These are phyloP conservation scores for Riparia riparia DNA, from an alignment of 2,113 vertebrate genomes.

Conservation along the genomic window DNA sequence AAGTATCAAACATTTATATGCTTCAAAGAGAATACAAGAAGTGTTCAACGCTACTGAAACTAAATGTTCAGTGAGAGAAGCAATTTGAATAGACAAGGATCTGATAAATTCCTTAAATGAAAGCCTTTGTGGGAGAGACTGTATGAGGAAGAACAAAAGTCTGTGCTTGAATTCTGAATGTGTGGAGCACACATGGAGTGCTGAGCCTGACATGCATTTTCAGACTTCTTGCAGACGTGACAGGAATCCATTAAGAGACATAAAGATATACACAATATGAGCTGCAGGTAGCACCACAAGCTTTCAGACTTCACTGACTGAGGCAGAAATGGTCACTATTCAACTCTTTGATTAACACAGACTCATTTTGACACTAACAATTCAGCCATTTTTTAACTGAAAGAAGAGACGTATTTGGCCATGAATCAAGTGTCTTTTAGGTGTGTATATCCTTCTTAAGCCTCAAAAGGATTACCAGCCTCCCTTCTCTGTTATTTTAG, in stretches of 20 bases:
- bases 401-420: background rate
- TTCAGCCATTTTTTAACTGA: background rate
- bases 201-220: background rate
- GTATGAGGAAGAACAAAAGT: background rate
- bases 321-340: background rate
- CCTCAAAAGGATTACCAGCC: background rate
- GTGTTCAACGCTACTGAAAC: background rate
- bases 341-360: background rate
- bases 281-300: background rate
- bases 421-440: background rate
- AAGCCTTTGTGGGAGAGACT: background rate
- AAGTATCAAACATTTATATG: background rate
- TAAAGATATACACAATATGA: background rate
- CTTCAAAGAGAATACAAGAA: background rate
- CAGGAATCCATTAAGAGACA: background rate
- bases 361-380: background rate
- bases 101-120: background rate
- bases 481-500: background rate
- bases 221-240: background rate
- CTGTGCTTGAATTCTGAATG: background rate
- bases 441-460: background rate
- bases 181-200: background rate
- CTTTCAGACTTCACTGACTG: background rate
- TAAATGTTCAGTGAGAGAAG: background rate
- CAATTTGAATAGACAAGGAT: background rate